Base-by-base conservation (phyloP, 2,888 invertebrate genomes). In the Boloria euphrosyne region DNA sequence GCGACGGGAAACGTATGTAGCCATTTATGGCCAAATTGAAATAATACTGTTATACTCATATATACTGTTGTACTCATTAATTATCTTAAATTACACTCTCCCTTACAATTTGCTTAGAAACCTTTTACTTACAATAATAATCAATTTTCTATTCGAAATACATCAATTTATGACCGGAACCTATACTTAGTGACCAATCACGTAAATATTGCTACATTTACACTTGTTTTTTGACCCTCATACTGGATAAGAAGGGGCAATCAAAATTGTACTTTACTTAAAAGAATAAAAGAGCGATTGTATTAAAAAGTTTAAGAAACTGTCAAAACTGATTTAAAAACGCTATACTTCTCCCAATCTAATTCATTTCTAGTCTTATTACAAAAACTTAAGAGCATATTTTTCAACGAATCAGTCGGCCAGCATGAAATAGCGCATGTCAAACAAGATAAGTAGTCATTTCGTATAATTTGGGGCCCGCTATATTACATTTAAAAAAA, bases 381-480 rank as follows among this genome's bases (percentile, higher is more conserved):
- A n/a, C 3, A 49, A 50, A 13, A 22, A 0, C 0, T 13, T 66
- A 73, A n/a, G 16, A 58, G 70, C 69, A 46, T 16, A 71, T 54
- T 63, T 57, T 66, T 13, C 17, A 17, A 27, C 5, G 10, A 47
- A 17, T 13, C 4, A 18, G 18, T 49, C 18, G n/a, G 14, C 6
- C n/a, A 13, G 10, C 18, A 14, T n/a, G 13, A 49, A 54, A 17
- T 55, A 44, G 43, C 14, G 51, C 14, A 10, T 18, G 49, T 27
- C 38, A 38, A 59, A 79, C 80, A 75, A 80, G 79, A 80, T 77
- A 71, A 80, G 81, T 76, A 78, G 83, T 80, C 86, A 87, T 88
- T 87, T 84, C 68, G 75, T 82, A 80, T 83, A 85, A 87, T 85
- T 81, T 78, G 76, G 74, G 71, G 76, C 78, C 81, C 78, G 80